A percentile compares a stretch with the other conserved stretches of the same genome.
Conservation (phyloP, 2,888 invertebrate genomes). For the Anoplius nigerrimus region DNA sequence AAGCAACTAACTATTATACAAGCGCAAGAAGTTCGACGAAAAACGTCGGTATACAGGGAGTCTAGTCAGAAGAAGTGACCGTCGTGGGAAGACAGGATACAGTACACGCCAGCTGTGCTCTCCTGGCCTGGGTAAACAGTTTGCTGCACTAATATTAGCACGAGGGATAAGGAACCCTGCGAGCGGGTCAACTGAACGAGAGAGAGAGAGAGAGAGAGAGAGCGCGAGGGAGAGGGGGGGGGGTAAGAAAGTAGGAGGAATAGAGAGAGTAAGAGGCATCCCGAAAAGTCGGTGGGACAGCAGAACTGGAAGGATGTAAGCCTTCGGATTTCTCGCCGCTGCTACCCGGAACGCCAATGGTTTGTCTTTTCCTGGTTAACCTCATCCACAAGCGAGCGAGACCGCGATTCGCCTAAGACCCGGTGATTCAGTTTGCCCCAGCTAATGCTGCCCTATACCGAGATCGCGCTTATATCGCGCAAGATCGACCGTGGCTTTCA, state of each 20-base stretch:
- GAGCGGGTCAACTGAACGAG: conserved; percentile 22
- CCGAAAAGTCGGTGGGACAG: conserved; percentile 12
- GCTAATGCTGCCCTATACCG: background rate
- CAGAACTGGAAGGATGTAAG: conserved; percentile 36
- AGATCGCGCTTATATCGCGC: conserved; percentile 2
- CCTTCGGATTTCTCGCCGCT: conserved; percentile 42
- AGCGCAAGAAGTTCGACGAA: background rate
- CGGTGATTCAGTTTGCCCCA: conserved; percentile 7
- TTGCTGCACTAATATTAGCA: conserved; percentile 65
- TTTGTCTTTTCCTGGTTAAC: conserved; percentile 58
- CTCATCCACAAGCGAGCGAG: conserved; percentile 38
- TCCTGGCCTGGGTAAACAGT: conserved; percentile 53
- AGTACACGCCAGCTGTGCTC: conserved; percentile 37
- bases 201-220: conserved; percentile 4
- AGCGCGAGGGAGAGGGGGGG: conserved; percentile 17
- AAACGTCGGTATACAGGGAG: background rate
- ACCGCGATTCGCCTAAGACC: conserved; percentile 52
- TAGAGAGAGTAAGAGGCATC: conserved; percentile 22
- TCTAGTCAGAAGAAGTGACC: conserved; percentile 13
- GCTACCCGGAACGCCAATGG: conserved; percentile 38
- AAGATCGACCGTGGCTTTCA: conserved; percentile 4
- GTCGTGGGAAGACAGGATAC: conserved; percentile 25
- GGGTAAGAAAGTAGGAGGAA: too few species aligned
- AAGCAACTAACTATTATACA: background rate
- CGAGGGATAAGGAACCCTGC: conserved; percentile 48